Percentiles rank a stretch among this genome's conserved stretches.
Evolutionary conservation across 2,113 vertebrate genomes (phyloP).

Genomic region (Petrocephalus microphthalmus): DNA sequence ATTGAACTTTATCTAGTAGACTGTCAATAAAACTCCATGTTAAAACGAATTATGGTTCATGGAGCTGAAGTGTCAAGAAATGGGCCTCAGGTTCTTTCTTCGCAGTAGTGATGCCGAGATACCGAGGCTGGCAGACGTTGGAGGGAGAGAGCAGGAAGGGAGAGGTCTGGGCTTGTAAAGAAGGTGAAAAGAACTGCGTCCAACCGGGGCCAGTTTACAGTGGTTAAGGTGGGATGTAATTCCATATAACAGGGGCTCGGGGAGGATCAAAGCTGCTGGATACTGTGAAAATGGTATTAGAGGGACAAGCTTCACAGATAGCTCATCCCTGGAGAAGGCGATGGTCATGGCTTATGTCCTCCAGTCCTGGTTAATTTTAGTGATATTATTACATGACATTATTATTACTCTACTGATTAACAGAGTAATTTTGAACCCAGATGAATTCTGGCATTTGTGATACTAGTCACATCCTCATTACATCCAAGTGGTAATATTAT

Average conservation of each 20-base stretch:
- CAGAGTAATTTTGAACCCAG: neutral
- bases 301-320: neutral
- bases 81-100: neutral
- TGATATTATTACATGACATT: neutral
- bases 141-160: neutral
- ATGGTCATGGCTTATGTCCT: neutral
- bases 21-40: neutral
- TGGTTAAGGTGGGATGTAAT: neutral
- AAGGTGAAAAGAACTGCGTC: neutral
- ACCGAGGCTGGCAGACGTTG: neutral
- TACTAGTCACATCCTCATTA: neutral
- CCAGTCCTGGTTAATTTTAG: neutral
- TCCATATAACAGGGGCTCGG: neutral
- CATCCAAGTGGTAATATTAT: neutral
- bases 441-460: neutral
- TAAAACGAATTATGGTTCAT: neutral
- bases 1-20: neutral
- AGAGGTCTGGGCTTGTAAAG: neutral
- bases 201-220: neutral
- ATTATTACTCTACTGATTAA: neutral
- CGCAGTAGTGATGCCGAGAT: neutral
- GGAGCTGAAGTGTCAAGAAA: neutral
- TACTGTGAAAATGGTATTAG: neutral
- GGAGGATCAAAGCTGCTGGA: neutral
- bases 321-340: neutral